These are phyloP conservation scores for Probaryconus sp. DNA, from an alignment of 1,140 invertebrate species.

Conservation along the genomic window DNA sequence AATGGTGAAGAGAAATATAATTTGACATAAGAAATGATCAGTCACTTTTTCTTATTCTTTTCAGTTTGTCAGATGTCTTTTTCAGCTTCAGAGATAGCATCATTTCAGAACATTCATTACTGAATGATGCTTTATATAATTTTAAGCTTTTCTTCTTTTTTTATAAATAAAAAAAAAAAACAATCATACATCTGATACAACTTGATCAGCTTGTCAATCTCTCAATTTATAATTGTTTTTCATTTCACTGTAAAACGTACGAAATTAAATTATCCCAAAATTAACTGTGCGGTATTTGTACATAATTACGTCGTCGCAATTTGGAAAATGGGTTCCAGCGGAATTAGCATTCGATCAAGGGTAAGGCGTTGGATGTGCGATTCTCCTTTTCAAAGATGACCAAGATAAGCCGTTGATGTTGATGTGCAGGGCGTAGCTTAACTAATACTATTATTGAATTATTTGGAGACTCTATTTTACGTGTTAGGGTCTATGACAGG, in stretches of 20 bases:
- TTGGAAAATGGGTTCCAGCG: slow-evolving; percentile 38
- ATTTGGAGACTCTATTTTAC: slow-evolving; percentile 75
- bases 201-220: too few species aligned
- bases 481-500: slow-evolving; percentile 64
- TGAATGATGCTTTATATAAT: slow-evolving; percentile 19
- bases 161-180: too few species aligned
- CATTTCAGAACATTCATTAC: slow-evolving; percentile 35
- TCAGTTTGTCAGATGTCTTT: slow-evolving; percentile 47
- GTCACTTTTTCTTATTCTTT: slow-evolving; percentile 36
- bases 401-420: slow-evolving; percentile 31
- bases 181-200: slow-evolving; percentile 6
- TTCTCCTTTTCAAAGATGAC: slow-evolving; percentile 53
- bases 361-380: slow-evolving; percentile 61
- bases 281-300: slow-evolving; percentile 16
- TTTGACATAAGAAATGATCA: slow-evolving; percentile 58
- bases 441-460: slow-evolving; percentile 75
- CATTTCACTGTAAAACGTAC: too few species aligned
- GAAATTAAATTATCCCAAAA: neutral
- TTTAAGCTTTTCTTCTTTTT: slow-evolving; percentile 21
- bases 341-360: slow-evolving; percentile 70
- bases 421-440: slow-evolving; percentile 50
- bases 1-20: slow-evolving; percentile 52
- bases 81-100: slow-evolving; percentile 26
- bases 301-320: slow-evolving; percentile 26
- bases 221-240: too few species aligned